A percentile compares a stretch with the other conserved stretches of the same genome.
These are phyloP conservation scores for Dicrurus megarhynchus DNA, from an alignment of 2,113 vertebrate genomes.

Conservation along the genomic window DNA sequence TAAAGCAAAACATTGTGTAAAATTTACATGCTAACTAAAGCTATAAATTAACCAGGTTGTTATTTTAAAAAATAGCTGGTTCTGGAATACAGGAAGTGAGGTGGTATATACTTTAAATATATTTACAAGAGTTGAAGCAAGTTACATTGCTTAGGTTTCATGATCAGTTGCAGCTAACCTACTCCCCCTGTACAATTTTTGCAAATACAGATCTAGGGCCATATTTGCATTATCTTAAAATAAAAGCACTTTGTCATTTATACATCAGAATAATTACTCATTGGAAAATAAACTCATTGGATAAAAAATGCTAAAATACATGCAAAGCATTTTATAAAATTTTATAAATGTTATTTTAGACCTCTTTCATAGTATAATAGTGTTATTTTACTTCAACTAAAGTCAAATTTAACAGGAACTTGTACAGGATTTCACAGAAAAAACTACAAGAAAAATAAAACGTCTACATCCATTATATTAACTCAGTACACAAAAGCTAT, in stretches of 20 bases:
- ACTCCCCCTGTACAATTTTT: neutral
- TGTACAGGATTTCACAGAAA: neutral
- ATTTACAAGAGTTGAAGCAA: neutral
- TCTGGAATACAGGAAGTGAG: neutral
- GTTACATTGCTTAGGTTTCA: neutral
- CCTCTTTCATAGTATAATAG: neutral
- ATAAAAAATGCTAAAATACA: neutral
- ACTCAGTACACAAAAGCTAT: neutral
- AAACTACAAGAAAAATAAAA: neutral
- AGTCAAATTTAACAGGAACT: neutral
- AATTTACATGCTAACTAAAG: neutral
- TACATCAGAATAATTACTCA: neutral
- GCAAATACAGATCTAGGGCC: neutral
- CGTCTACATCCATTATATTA: neutral
- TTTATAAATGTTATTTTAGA: neutral
- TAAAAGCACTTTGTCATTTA: neutral
- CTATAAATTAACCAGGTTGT: neutral
- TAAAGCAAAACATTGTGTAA: neutral
- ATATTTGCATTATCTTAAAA: neutral
- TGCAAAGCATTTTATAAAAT: neutral
- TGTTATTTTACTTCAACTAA: neutral
- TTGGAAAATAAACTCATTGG: neutral
- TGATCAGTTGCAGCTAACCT: neutral
- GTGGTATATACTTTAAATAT: neutral
- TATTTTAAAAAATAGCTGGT: neutral